phyloP scores from a whole-genome alignment of 1,140 invertebrate species.

The Holotrichia oblita region DNA sequence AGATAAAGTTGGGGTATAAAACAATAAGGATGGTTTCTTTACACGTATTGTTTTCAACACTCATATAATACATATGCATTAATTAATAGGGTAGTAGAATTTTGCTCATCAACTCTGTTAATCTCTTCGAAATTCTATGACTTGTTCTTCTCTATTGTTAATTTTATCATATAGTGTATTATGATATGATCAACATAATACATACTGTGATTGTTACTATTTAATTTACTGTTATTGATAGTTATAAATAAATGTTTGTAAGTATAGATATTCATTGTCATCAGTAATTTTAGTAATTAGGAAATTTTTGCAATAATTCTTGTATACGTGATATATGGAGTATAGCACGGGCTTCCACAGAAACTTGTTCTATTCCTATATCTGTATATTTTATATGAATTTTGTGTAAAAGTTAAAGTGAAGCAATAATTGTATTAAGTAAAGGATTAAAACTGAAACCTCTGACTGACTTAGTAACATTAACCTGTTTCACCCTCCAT shows the following conservation, averaged over 20 bases:
- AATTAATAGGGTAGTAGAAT: constrained; percentile 32
- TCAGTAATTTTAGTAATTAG: constrained; percentile 26
- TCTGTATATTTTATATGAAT: not conserved
- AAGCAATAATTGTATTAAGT: not conserved
- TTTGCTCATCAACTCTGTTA: constrained; percentile 40
- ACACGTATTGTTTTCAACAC: constrained; percentile 15
- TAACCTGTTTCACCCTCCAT: no score
- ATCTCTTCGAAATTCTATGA: constrained; percentile 40
- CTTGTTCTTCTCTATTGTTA: constrained; percentile 39
- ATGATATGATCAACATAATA: constrained; percentile 33
- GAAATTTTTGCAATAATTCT: not conserved
- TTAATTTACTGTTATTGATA: constrained; percentile 35
- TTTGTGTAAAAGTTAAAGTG: not conserved
- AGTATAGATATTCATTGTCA: not conserved
- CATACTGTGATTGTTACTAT: constrained; percentile 35
- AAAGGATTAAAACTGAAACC: not conserved
- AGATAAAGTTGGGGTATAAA: constrained; percentile 8
- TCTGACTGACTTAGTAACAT: not conserved
- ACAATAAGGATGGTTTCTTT: not conserved
- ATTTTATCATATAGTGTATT: constrained; percentile 40
- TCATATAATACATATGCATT: not conserved
- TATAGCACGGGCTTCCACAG: constrained; percentile 10
- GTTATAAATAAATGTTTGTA: constrained; percentile 21
- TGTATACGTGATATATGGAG: not conserved
- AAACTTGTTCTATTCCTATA: not conserved